phyloP scores from a whole-genome alignment of 2,113 vertebrate species.

The Dinomys branickii region DNA sequence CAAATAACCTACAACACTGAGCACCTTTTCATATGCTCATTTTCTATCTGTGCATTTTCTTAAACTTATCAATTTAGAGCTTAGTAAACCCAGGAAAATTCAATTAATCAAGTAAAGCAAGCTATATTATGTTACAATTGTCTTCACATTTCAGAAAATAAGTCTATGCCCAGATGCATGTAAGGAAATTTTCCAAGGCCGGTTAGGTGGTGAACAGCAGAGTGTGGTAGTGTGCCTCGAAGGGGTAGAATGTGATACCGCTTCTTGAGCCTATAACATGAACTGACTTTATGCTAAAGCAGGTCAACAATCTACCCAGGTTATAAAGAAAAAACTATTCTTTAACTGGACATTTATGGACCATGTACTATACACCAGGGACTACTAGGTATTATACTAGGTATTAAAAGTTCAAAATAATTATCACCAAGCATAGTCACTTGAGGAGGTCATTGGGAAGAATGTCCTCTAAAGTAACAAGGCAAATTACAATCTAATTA shows the following conservation, averaged over 20 bases:
- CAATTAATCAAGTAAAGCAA: constrained; percentile 1
- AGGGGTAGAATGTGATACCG: neutral
- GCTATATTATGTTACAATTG: neutral
- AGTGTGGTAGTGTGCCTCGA: neutral
- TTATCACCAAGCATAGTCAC: neutral
- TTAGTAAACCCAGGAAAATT: constrained; percentile 35
- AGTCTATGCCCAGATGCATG: neutral
- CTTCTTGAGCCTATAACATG: neutral
- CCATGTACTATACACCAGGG: neutral
- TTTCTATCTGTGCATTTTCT: neutral
- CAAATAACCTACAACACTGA: neutral
- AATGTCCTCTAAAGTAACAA: neutral
- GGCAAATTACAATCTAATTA: neutral
- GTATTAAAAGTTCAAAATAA: constrained; percentile 5
- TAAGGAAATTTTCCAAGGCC: neutral
- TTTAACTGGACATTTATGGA: neutral
- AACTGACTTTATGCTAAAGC: neutral
- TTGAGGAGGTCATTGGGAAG: neutral
- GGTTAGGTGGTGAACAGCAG: neutral
- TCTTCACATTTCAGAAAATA: constrained; percentile 30
- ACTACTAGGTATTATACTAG: neutral
- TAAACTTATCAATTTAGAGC: neutral
- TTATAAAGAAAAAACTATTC: neutral
- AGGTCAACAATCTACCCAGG: neutral
- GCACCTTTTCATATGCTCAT: neutral